These are phyloP conservation scores for Perithous albicinctus DNA, from an alignment of 2,888 invertebrate species.

Conservation along the genomic window DNA sequence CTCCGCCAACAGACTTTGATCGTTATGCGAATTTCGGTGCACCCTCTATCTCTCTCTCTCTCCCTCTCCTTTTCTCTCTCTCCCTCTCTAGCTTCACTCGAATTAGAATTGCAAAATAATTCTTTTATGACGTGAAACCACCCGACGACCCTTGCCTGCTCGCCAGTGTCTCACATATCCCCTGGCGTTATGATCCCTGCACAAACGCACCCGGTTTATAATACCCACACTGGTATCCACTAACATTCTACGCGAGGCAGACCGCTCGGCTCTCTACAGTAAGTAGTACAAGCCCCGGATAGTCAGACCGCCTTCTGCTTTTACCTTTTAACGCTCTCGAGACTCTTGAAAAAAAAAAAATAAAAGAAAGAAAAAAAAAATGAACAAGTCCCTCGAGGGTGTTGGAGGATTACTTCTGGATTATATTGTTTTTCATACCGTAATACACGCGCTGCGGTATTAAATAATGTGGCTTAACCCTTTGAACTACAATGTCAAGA, in stretches of 20 bases:
- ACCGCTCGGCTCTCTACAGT: conserved; percentile 12
- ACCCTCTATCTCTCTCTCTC: conserved; percentile 55
- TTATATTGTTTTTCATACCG: conserved; percentile 7
- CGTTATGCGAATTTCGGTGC: conserved; percentile 70
- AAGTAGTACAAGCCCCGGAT: conserved; percentile 37
- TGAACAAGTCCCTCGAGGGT: background rate
- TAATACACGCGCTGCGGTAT: background rate
- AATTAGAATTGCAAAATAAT: conserved; percentile 72
- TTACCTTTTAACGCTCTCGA: conserved; percentile 39
- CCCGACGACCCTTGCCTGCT: conserved; percentile 66
- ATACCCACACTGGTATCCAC: conserved; percentile 12
- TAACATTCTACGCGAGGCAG: background rate
- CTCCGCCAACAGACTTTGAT: conserved; percentile 68
- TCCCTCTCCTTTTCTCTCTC: conserved; percentile 33
- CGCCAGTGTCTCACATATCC: conserved; percentile 33
- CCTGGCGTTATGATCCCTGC: conserved; percentile 53
- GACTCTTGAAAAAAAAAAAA: background rate
- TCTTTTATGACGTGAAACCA: conserved; percentile 68
- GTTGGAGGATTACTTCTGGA: conserved; percentile 4
- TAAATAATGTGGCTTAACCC: background rate
- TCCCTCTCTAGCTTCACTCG: conserved; percentile 20
- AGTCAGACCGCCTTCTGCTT: conserved; percentile 40
- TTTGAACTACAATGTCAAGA: background rate
- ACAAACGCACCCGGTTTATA: conserved; percentile 22
- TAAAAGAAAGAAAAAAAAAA: too few relatives aligned